Base-by-base conservation (phyloP, 2,888 invertebrate genomes). In the Invenusta paracnida region DNA sequence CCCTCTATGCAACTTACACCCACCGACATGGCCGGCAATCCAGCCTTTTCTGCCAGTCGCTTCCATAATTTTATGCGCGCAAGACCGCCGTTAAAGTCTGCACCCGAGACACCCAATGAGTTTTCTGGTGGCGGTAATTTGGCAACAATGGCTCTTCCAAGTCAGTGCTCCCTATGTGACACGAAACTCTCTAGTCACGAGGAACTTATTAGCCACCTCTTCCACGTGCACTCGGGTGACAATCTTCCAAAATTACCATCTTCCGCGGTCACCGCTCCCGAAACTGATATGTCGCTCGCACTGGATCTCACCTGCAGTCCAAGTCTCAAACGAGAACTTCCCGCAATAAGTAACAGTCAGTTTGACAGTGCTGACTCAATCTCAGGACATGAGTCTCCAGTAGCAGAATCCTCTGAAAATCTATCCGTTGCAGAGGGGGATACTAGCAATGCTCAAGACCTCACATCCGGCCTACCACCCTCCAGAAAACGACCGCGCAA, bases 401-500 rank as follows among this genome's bases (percentile, higher is more conserved):
- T 48, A 11, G 48, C 48, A 5, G 48, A 48, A 17, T 48, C 48
- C 17, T 48, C 48, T 17, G 48, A 48, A 17, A 48, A 48, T 17
- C 48, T 48, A 11, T 48, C 48, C 5, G 17, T 48, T 17, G 48
- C 48, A 17, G 48, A 48, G 17, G 17, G 17, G 5, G 48, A 48
- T 48, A 17, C 48, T 17, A 48, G 17, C 48, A 48, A 17, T 48
- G 48, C 17, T 48, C 48, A 48, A 17, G 48, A 48, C 48, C 48
- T 48, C 48, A 11, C 48, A 5, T 48, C 48, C 48, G 5, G 5
- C 5, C 5, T 48, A 17, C 48, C 48, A 5, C 48, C 48, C 48
- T 48, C 48, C n/a, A 87, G 91, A 0, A 94, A 94, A 89, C 93
- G 93, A 88, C 93, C 96, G 28, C 94, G 97, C 88, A 97, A 97